Evolutionary conservation across 2,888 invertebrate genomes (phyloP), one percentile per base, ranked within the genome.

Genomic region (Syrista parreyssii): DNA sequence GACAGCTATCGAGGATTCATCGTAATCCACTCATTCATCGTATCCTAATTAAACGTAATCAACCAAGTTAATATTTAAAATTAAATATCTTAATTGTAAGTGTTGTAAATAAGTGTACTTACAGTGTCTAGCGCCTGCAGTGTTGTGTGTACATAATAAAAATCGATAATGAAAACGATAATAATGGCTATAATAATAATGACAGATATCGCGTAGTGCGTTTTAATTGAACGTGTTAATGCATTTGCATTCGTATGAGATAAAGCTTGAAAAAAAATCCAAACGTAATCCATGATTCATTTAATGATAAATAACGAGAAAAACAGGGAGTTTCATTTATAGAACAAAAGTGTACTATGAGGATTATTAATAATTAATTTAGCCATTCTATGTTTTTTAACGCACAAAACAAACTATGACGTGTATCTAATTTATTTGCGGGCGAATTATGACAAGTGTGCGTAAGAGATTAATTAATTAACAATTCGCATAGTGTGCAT

Each of bases 51-150:
- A 32, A 81, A 78, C 75, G 73, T 79, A 82, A 82, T 79, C 79
- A 79, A 84, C 36, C 79, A 55, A 79, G 69, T 76, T 76, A 69
- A 79, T 79, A 78, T 78, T 79, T 80, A 78, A 82, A 80, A 80
- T 76, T 82, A 81, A 82, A 82, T 81, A 83, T 85, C 89, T 89
- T 89, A 87, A 86, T 86, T 86, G 88, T 88, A 86, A 90, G 91
- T 91, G 90, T 91, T 90, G 91, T 91, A 91, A 91, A 91, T 91
- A 91, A 89, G 88, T 91, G 91, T 91, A 91, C 91, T 91, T 91
- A 91, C 91, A 90, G 91, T 91, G 90, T 89, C 87, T 88, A 90
- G 88, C 88, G 88, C 88, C 87, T 86, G 88, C 85, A 85, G 88
- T 90, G 55, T 55, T 55, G 89, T 89, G 89, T 91, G 90, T 91